Evolutionary conservation across 1,140 invertebrate genomes (phyloP), one percentile per base, ranked within the genome.

Genomic region (Antheraea pernyi): DNA sequence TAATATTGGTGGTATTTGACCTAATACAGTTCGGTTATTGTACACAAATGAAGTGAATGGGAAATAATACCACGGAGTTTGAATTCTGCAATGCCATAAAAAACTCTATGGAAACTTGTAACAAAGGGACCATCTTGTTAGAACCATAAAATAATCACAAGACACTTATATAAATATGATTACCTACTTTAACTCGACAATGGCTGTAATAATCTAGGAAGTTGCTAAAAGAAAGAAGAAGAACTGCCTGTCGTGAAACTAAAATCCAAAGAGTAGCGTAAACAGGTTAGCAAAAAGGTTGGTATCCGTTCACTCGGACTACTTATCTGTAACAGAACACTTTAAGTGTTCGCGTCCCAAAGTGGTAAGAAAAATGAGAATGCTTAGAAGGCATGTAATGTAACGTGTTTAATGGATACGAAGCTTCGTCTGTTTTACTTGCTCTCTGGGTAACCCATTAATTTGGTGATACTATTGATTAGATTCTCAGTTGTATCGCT

Each of bases 321-420:
- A 53, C 46, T 53, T 16, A 13, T 53, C 46, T 42, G 71, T 75
- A 79, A 80, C 48, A 62, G 19, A 39, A 76, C 62, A 75, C 72
- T 70, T 76, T 77, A 77, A 80, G 76, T 75, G 74, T 68, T 70
- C 69, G 71, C 19, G 59, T 65, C 5, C 42, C 61, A 71, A 59
- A 65, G 46, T 53, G 63, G 16, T n/a, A 42, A 10, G 37, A 36
- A 59, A 22, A 48, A 65, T 39, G 64, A 65, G 53, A 58, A 42
- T 22, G 18, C 48, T 42, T 73, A 59, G 63, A 70, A 65, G 69
- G 71, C 13, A 53, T 11, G 58, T 64, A 59, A 37, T 62, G 19
- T 18, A 65, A 53, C 64, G 68, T 79, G 76, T 53, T 75, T 79
- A 76, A 76, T 76, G 75, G 75, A 61, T 69, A 30, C 59, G 37